Conservation (phyloP, 2,113 vertebrate genomes). For the Clinocottus analis region DNA sequence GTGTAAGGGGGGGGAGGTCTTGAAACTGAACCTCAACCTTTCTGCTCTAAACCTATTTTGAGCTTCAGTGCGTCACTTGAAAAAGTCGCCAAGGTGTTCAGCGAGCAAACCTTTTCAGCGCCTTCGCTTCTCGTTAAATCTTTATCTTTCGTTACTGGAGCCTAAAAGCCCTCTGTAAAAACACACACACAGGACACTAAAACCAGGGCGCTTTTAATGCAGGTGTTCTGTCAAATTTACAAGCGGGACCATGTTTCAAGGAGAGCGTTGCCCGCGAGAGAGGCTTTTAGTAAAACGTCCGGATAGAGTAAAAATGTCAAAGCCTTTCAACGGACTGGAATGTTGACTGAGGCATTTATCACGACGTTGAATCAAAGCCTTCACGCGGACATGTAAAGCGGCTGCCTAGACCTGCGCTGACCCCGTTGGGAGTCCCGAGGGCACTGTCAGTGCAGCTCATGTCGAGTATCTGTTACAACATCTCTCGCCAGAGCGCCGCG, state of each 20-base stretch:
- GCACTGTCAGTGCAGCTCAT: constrained; percentile 23
- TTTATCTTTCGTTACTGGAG: constrained; percentile 41
- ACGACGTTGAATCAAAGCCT: constrained; percentile 64
- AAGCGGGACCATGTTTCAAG: constrained; percentile 21
- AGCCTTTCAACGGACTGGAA: constrained; percentile 64
- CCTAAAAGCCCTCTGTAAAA: constrained; percentile 53
- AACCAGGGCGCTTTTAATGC: constrained; percentile 42
- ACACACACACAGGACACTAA: constrained; percentile 31
- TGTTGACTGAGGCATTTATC: constrained; percentile 76
- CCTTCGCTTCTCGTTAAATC: constrained; percentile 37
- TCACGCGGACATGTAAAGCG: constrained; percentile 30
- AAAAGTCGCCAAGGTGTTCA: constrained; percentile 17
- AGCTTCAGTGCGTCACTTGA: constrained; percentile 36
- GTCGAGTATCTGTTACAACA: constrained; percentile 58
- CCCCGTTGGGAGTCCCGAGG: constrained; percentile 39
- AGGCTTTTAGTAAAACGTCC: constrained; percentile 36
- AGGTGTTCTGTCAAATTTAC: constrained; percentile 52
- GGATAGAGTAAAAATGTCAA: constrained; percentile 57
- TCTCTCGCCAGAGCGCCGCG: constrained; percentile 46
- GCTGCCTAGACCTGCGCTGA: constrained; percentile 58
- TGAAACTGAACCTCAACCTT: neutral
- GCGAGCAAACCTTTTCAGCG: constrained; percentile 44
- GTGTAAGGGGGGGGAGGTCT: neutral
- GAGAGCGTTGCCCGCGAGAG: constrained; percentile 12
- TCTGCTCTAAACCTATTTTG: constrained; percentile 33